A percentile compares a stretch with the other conserved stretches of the same genome.
Evolutionary conservation across 1,140 invertebrate genomes (phyloP).

Genomic region (Procambarus clarkii): DNA sequence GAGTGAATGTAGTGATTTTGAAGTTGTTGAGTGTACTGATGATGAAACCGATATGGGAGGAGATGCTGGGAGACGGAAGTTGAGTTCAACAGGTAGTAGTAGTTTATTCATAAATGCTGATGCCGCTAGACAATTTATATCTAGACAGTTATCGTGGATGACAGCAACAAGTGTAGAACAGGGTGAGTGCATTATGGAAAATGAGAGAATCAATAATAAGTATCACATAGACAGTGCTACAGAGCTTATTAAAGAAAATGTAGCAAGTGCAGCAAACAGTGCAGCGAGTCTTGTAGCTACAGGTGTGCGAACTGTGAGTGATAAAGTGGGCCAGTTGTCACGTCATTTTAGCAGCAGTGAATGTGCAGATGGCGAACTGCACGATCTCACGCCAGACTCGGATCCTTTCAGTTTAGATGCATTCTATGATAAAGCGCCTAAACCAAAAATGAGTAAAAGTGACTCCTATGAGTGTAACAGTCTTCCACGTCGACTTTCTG

Average conservation of each 20-base stretch:
- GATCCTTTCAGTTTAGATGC: slow-evolving; percentile 68
- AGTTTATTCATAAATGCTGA: slow-evolving; percentile 83
- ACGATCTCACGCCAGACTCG: slow-evolving; percentile 78
- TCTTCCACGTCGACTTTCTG: slow-evolving; percentile 44
- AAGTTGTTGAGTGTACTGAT: slow-evolving; percentile 55
- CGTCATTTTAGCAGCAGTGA: slow-evolving; percentile 85
- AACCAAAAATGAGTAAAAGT: slow-evolving; percentile 64
- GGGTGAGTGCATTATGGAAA: slow-evolving; percentile 78
- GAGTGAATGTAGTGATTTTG: slow-evolving; percentile 55
- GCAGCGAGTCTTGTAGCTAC: slow-evolving; percentile 79
- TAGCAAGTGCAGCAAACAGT: slow-evolving; percentile 83
- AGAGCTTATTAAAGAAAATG: slow-evolving; percentile 73
- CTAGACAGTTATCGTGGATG: slow-evolving; percentile 84
- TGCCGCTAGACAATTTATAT: slow-evolving; percentile 83
- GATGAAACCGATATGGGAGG: slow-evolving; percentile 28
- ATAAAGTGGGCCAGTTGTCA: slow-evolving; percentile 84
- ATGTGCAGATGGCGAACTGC: slow-evolving; percentile 77
- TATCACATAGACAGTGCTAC: slow-evolving; percentile 68
- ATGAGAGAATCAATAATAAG: slow-evolving; percentile 37
- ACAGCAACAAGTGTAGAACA: slow-evolving; percentile 77
- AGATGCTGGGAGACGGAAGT: slow-evolving; percentile 13
- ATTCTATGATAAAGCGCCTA: slow-evolving; percentile 20
- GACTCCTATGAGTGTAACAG: slow-evolving; percentile 48
- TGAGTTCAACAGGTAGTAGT: slow-evolving; percentile 20
- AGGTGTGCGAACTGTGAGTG: slow-evolving; percentile 84